Evolutionary conservation across 2,888 invertebrate genomes (phyloP), one percentile per base, ranked within the genome.

Genomic region (Spodoptera littoralis): DNA sequence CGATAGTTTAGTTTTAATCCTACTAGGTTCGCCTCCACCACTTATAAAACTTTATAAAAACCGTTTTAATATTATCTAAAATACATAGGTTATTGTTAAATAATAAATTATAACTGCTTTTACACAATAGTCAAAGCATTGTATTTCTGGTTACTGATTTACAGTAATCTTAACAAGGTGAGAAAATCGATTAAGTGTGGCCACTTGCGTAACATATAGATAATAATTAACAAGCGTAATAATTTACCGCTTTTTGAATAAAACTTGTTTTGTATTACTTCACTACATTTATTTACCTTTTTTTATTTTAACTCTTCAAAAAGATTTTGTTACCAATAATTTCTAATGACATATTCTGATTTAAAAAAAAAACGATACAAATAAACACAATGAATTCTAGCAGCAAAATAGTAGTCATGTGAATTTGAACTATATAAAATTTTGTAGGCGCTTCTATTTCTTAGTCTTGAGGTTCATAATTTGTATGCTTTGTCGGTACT

Each of bases 131-230:
- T 36, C 6, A 36, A 18, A 52, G 41, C 11, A 46, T 42, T 42
- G 12, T 44, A 46, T 3, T 9, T 52, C 11, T 60, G 27, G 11
- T 30, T 47, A 55, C 48, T 52, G 41, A 8, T 64, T 64, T 41
- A 71, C 71, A 56, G 65, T 71, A 49, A 70, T 62, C 27, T 46
- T 47, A 53, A 46, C 41, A 58, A 24, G 42, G 36, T 36, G 50
- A 8, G 11, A 12, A 44, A 76, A 76, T 56, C 49, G 30, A 71
- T 72, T 70, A 57, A 1, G 22, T 61, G 22, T 70, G 55, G 56
- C 46, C 42, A 70, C 56, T 47, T 57, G 56, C 70, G 44, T 63
- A 70, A 53, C 70, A 53, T 61, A 70, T 27, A 52, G 12, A 47
- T 75, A 24, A 50, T 53, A 18, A 49, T n/a, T 56, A 70, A 49